Base-by-base conservation (phyloP, 2,113 vertebrate species). In the Sebastes schlegelii region DNA sequence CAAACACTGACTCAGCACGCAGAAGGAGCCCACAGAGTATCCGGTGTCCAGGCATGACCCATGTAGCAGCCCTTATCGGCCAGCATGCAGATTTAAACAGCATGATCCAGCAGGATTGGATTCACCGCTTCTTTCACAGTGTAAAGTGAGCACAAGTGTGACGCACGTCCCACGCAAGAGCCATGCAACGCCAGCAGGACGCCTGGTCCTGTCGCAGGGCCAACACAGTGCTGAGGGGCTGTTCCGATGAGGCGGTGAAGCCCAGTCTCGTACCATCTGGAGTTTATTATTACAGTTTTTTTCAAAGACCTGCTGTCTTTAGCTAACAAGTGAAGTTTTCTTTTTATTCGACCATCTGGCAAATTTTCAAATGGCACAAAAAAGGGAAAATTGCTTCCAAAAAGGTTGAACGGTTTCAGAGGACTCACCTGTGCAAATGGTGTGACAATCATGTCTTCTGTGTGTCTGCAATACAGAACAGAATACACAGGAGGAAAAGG, bases 401-500 rank as follows among this genome's bases (percentile, higher is more conserved):
- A 72, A 13, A 17, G 1, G 7, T 19, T 26, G 17, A 14, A 26
- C 52, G 51, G 19, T 66, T 77, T 52, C 42, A 51, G 46, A 48
- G 16, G 52, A 94, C 96, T 89, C 75, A 98, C 98, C 96, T 98
- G 98, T 82, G 97, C 98, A 58, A 99, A 99, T 0, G 98, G 97
- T 0, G 98, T 99, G 70, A 99, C 98, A 12, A 99, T 99, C 97
- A 97, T 95, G 96, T 99, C 98, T 95, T 98, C 98, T 92, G 97
- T 97, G 0, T 98, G 97, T 86, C 98, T 99, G 94, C 0, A 43
- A 88, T 16, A 63, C 48, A 87, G 48, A 79, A 88, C n/a, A 87
- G 10, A 83, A 72, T 2, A 78, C 14, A 82, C 2, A 77, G 9
- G 12, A 65, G 14, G 19, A 45, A 46, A 61, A 54, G 5, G 23